Base-by-base conservation (phyloP, 2,888 invertebrate genomes). In the Meteorus cinctellus region DNA sequence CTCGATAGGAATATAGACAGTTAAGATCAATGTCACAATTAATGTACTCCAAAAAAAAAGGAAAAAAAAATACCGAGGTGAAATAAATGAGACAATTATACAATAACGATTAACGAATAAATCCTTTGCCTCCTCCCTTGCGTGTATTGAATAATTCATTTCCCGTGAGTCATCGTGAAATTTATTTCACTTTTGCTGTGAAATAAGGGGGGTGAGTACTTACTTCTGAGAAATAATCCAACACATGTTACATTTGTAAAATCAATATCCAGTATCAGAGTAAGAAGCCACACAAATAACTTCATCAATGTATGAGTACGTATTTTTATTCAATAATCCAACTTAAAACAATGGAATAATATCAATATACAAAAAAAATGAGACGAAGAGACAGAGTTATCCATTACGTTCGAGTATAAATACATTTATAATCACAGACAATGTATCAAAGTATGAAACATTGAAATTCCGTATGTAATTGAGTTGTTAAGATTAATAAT, bases 21-120 rank as follows among this genome's bases (percentile, higher is more conserved):
- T 81, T 85, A 84, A 84, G 84, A 85, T 85, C 81, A 82, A 83
- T 85, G 85, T 86, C 84, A 85, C 85, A 82, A 85, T 79, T 85
- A 82, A 85, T 85, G 85, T 85, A 85, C 82, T 83, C 81, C 76
- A 76, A 81, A 79, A 82, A 80, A 82, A 80, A 81, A 19, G 19
- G 10, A 83, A 80, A 84, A 81, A 82, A 83, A 83, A 79, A 79
- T 76, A 76, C 73, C 73, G 80, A 86, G 80, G 77, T 82, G 81
- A 85, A 85, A 85, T 85, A 85, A 84, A 85, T 78, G 79, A 83
- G 82, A 82, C 80, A 80, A 84, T 81, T 78, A 84, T 84, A 82
- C 81, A 84, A 83, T 77, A 62, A 71, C 31, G 19, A 69, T 16
- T 67, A 48, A 67, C 45, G 24, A 67, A 41, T 29, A 51, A 68